phyloP scores from a whole-genome alignment of 1,140 invertebrate genomes.

The Odontomachus brunneus region DNA sequence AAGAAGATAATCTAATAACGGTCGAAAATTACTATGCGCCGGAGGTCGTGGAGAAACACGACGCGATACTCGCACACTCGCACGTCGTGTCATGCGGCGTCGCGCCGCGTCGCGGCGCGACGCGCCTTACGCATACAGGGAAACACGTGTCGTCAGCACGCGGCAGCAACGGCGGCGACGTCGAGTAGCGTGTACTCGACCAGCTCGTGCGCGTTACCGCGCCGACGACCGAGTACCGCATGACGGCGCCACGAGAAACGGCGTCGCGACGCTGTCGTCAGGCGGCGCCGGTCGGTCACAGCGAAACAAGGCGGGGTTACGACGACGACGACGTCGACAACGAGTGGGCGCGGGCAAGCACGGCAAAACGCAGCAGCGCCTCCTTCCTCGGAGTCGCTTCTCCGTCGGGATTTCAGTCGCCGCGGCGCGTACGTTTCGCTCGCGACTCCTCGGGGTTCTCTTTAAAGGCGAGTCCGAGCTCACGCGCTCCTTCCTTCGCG shows the following conservation, averaged over 20 bases:
- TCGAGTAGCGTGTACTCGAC: background rate
- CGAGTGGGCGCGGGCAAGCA: background rate
- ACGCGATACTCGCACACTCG: background rate
- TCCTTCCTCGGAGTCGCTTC: conserved; percentile 30
- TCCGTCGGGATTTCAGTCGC: conserved; percentile 9
- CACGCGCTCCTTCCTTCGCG: background rate
- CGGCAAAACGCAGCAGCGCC: conserved; percentile 31
- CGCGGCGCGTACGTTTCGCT: conserved; percentile 20
- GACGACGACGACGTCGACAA: background rate
- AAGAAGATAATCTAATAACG: background rate
- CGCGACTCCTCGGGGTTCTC: background rate
- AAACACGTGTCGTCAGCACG: background rate
- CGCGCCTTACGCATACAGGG: background rate
- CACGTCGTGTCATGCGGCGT: background rate
- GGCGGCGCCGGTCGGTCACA: conserved; percentile 70
- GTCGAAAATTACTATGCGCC: background rate
- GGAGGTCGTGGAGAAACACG: conserved; percentile 21
- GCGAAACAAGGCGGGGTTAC: conserved; percentile 56
- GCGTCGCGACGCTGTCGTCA: conserved; percentile 76
- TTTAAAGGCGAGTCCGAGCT: background rate
- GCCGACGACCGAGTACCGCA: conserved; percentile 57
- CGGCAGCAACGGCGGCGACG: background rate
- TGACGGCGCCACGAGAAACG: conserved; percentile 73
- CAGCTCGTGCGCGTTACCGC: conserved; percentile 29
- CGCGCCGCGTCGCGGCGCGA: background rate